A percentile compares a stretch with the other conserved stretches of the same genome.
phyloP scores from a whole-genome alignment of 2,797 vertebrate species.

The Microtus obscurus region DNA sequence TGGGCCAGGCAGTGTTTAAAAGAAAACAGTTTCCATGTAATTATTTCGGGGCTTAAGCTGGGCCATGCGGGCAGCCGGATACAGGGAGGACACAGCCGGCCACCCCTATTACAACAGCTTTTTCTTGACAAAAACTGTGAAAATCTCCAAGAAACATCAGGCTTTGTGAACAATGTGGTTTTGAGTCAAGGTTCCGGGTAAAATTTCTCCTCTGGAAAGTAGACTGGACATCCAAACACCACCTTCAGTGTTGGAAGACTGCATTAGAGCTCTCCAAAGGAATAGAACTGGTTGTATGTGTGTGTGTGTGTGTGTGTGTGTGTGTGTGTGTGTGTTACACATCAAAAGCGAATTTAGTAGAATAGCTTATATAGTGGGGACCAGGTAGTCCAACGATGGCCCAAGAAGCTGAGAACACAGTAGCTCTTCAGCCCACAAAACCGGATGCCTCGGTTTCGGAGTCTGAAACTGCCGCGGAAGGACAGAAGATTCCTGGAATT shows the following conservation, averaged over 20 bases:
- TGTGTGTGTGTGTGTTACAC: no score
- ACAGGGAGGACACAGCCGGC: no score
- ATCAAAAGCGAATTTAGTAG: not conserved
- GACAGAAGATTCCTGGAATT: not conserved
- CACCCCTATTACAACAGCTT: no score
- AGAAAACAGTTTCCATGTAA: no score
- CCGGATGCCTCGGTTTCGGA: not conserved
- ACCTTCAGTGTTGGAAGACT: not conserved
- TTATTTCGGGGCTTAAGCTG: no score
- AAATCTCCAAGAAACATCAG: not conserved
- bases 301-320: no score
- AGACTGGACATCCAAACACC: rapidly evolving
- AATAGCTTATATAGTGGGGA: not conserved
- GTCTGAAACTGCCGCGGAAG: not conserved
- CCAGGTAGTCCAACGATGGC: not conserved
- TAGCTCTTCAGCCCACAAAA: not conserved
- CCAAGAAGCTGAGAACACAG: not conserved
- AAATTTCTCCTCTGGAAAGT: not conserved
- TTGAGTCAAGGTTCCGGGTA: no score
- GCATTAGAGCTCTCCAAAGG: not conserved
- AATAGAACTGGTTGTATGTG: not conserved
- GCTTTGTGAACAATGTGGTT: not conserved
- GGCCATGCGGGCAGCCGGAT: no score
- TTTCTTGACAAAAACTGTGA: not conserved
- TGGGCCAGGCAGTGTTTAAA: no score